Base-by-base conservation (phyloP, 1,140 invertebrate species). In the Homalodisca vitripennis region DNA sequence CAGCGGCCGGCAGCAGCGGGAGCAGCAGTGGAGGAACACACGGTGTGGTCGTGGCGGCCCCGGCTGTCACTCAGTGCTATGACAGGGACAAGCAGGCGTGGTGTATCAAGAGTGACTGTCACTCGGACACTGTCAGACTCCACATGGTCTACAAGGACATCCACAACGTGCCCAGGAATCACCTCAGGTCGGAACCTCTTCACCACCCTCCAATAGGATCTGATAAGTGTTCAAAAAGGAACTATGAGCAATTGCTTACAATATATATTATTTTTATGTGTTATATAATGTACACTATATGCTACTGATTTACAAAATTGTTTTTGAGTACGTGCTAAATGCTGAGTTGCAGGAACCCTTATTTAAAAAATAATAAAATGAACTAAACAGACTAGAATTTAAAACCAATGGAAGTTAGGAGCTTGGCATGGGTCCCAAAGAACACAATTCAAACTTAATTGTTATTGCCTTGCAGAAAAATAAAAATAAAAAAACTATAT, bases 11-110 rank as follows among this genome's bases (percentile, higher is more conserved):
- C 13, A 60, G 6, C 70, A 74, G 77, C 0, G n/a, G 22, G 26
- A 3, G 14, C 22, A 17, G 73, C 66, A 0, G 41, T 2, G 60
- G 47, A 12, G 27, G 27, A 10, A 30, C 68, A 0, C 46, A 34
- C 24, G 65, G 20, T 69, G 75, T 78, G 0, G 74, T 77, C 0
- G 76, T 78, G 0, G 72, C 78, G 0, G 73, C 83, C 0, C 82
- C 86, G 0, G 82, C 85, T 3, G 75, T 78, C 0, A 85, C 88
- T 0, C 90, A 91, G 20, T 92, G 90, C 76, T 94, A 93, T 79
- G 92, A 95, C 78, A 81, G 90, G 0, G 92, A 94, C 76, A 93
- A 93, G 73, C 89, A 91, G 75, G 91, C 89, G 0, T 95, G 93
- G 93, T 84, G 87, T 26, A 81, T 95, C 20, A 87, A 93, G 71